Evolutionary conservation across 2,888 invertebrate genomes (phyloP), one percentile per base, ranked within the genome.

Genomic region (Chaitophorus viminalis): DNA sequence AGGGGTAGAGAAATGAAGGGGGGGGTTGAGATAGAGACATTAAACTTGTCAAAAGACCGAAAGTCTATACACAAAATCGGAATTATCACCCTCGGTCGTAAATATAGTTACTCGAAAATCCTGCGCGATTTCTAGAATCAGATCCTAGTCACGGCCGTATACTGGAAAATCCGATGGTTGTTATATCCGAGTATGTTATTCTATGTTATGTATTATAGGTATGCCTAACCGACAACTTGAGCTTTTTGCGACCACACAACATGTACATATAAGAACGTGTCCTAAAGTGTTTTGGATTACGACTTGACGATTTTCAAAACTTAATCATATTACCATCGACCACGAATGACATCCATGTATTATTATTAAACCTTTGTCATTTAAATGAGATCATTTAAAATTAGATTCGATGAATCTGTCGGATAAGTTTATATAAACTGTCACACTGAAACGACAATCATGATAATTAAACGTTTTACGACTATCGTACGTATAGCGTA

Each of bases 11-110:
- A 84, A 68, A 46, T 25, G 6, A 46, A 39, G 46, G 39, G 70
- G 3, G 29, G n/a, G 39, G 31, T 39, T 54, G 54, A 39, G 8
- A 46, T 11, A 46, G 11, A 60, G 46, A 36, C 36, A 36, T 36
- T 5, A 36, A 36, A 46, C 46, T 46, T 46, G 9, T 46, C 46
- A 46, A 46, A 46, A 46, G 65, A 33, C 46, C 6, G 68, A 39
- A 65, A 60, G 70, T 46, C 11, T 46, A 46, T 75, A 65, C 65
- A n/a, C 46, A 60, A 52, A 60, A 72, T 72, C 17, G 72, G 54
- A 72, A 74, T 87, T 87, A 81, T 60, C 39, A 17, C 81, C 74
- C 46, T 46, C 29, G 60, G 79, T 52, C 54, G 31, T 87, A 74
- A 74, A 79, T n/a, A 39, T 76, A 46, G 65, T 68, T 68, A 60